Percentiles rank a stretch among this genome's conserved stretches.
Conservation (phyloP, 2,888 invertebrate species). For the Amblyteles armatorius region DNA sequence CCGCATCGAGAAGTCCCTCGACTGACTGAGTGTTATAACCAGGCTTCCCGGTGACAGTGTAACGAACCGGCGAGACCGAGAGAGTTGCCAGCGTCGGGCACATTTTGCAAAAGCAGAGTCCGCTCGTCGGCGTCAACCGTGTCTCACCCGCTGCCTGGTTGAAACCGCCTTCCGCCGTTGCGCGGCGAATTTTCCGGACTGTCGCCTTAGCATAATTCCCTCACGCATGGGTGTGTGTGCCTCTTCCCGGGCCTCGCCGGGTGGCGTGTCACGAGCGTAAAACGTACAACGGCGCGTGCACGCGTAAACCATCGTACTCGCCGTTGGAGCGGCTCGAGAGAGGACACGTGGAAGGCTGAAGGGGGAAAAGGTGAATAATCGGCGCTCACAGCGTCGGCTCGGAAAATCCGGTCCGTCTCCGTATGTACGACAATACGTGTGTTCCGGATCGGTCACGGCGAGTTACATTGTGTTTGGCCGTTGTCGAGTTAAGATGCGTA, state of each 20-base stretch:
- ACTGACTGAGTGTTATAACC: background rate
- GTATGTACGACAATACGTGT: constrained; percentile 9
- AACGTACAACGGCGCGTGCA: constrained; percentile 2
- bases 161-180: constrained; percentile 1
- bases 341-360: constrained; percentile 16
- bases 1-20: background rate
- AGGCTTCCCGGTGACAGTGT: constrained; percentile 9
- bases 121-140: background rate
- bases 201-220: constrained; percentile 60
- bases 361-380: constrained; percentile 56
- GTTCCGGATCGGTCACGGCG: background rate
- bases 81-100: background rate
- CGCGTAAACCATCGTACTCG: background rate
- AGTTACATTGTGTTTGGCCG: no score
- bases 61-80: constrained; percentile 11
- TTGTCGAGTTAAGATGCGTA: no score
- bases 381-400: constrained; percentile 30
- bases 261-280: constrained; percentile 13
- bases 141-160: background rate
- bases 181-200: constrained; percentile 61
- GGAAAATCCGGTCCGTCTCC: constrained; percentile 20
- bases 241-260: background rate
- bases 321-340: constrained; percentile 15
- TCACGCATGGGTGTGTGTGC: constrained; percentile 24
- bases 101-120: constrained; percentile 6